Conservation (phyloP, 2,888 invertebrate genomes). For the Ophion costatus region DNA sequence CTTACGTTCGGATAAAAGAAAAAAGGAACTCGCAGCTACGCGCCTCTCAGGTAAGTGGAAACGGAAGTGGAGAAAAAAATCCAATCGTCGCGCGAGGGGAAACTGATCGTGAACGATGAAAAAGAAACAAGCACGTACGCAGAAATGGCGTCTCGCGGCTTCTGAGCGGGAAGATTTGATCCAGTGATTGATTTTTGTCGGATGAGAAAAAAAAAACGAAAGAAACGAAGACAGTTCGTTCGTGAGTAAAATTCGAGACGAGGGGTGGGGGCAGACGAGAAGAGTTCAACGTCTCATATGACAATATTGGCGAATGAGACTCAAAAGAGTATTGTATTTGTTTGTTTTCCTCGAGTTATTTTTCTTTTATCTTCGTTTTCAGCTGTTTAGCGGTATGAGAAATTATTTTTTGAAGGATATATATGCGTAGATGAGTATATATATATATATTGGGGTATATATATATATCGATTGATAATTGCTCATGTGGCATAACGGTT, state of each 20-base stretch:
- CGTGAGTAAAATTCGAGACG: not conserved
- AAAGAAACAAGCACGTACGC: not conserved
- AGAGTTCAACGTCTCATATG: constrained; percentile 33
- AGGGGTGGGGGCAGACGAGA: constrained; percentile 20
- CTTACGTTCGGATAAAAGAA: constrained; percentile 39
- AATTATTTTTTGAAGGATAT: constrained; percentile 61
- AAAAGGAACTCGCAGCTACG: constrained; percentile 44
- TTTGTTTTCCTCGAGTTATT: constrained; percentile 28
- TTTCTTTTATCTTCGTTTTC: constrained; percentile 45
- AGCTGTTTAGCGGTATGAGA: constrained; percentile 66
- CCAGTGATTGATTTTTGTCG: not conserved
- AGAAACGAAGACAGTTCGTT: constrained; percentile 23
- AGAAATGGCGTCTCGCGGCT: not conserved
- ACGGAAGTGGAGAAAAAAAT: constrained; percentile 28
- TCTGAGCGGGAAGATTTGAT: constrained; percentile 20
- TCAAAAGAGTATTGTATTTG: constrained; percentile 52
- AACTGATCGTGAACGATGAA: constrained; percentile 31
- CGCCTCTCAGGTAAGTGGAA: constrained; percentile 17
- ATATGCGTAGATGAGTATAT: constrained; percentile 18
- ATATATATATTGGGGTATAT: constrained; percentile 30
- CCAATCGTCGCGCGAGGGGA: not conserved
- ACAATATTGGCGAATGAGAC: constrained; percentile 55
- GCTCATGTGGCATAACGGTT: constrained; percentile 97
- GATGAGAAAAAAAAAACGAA: constrained; percentile 25
- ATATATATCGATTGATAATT: constrained; percentile 54